Evolutionary conservation across 1,140 invertebrate genomes (phyloP).

Genomic region (Atta colombica): DNA sequence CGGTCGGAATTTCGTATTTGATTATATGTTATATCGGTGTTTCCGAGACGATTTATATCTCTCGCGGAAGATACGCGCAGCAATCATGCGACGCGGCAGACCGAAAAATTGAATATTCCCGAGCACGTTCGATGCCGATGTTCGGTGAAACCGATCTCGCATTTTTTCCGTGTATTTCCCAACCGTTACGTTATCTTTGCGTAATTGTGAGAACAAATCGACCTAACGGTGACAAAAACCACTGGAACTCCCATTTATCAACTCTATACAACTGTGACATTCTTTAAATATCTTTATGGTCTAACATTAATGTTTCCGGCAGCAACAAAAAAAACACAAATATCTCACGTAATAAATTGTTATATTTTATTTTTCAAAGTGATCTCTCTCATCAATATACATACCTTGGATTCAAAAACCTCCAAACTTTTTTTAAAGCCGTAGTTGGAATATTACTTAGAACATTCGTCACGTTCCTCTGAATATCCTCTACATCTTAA

Average conservation of each 20-base stretch:
- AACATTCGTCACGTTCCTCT: no score
- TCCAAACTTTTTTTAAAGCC: no score
- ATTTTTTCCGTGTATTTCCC: slow-evolving; percentile 58
- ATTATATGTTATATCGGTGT: slow-evolving; percentile 57
- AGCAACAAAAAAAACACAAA: no score
- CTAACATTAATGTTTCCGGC: no score
- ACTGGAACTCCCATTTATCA: slow-evolving; percentile 1
- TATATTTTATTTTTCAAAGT: no score
- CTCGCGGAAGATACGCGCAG: slow-evolving; percentile 21
- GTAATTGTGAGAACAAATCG: slow-evolving; percentile 43
- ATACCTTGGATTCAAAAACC: no score
- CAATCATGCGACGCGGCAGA: slow-evolving; percentile 62
- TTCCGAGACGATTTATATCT: slow-evolving; percentile 48
- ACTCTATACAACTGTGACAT: not conserved
- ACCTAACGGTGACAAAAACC: slow-evolving; percentile 44
- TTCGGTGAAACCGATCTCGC: slow-evolving; percentile 13
- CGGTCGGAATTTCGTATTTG: slow-evolving; percentile 22
- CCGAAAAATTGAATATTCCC: slow-evolving; percentile 66
- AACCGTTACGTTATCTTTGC: slow-evolving; percentile 44
- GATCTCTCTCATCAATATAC: no score
- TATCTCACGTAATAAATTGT: no score
- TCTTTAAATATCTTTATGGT: not conserved
- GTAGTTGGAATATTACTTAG: no score
- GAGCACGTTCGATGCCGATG: slow-evolving; percentile 32
- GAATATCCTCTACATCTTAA: no score